Conservation (phyloP, 2,888 invertebrate species). For the Apantesis nais region DNA sequence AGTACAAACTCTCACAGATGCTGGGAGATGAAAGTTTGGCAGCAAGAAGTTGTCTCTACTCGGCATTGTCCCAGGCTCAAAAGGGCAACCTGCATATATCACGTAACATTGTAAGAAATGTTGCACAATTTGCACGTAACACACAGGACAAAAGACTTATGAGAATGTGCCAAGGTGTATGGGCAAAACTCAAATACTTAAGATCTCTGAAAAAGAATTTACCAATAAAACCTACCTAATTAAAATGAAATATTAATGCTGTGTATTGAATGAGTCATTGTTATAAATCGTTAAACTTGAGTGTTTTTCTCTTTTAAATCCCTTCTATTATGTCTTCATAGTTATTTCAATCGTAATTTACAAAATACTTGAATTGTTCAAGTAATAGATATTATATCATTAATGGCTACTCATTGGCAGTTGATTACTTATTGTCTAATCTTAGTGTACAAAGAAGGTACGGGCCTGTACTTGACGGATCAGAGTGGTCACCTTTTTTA, state of each 20-base stretch:
- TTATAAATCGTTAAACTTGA: constrained; percentile 2
- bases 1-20: constrained; percentile 92
- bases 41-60: constrained; percentile 93
- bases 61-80: constrained; percentile 95
- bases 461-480: too few relatives aligned
- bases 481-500: too few relatives aligned
- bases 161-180: constrained; percentile 94
- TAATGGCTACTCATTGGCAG: too few relatives aligned
- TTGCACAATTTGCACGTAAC: constrained; percentile 67
- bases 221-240: constrained; percentile 13
- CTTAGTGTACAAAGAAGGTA: too few relatives aligned
- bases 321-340: too few relatives aligned
- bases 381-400: too few relatives aligned
- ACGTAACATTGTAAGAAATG: constrained; percentile 84
- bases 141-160: constrained; percentile 88
- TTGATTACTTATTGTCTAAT: too few relatives aligned
- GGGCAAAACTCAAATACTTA: constrained; percentile 91
- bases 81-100: constrained; percentile 88
- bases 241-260: constrained; percentile 5
- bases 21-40: constrained; percentile 93
- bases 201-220: constrained; percentile 52
- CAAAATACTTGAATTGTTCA: too few relatives aligned
- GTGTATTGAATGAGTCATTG: background rate
- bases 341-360: too few relatives aligned
- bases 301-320: background rate